Percentiles rank a stretch among this genome's conserved stretches.
These are phyloP conservation scores for Panurus biarmicus DNA, from an alignment of 2,113 vertebrate species.

Conservation along the genomic window DNA sequence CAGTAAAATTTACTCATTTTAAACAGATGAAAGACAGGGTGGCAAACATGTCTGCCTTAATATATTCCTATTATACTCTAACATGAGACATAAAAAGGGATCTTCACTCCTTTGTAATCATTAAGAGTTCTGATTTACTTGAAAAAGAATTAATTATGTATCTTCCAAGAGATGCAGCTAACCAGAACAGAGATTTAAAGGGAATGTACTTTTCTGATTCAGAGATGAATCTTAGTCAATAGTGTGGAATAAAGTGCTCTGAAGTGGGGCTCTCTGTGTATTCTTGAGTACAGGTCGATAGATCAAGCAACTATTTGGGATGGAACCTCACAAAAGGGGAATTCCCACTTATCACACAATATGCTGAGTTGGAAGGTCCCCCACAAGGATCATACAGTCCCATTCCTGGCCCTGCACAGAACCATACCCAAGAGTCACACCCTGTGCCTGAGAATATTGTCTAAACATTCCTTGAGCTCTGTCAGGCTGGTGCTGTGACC, in stretches of 20 bases:
- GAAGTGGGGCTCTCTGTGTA: neutral
- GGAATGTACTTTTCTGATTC: neutral
- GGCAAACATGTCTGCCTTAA: neutral
- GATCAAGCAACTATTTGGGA: neutral
- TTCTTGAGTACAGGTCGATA: neutral
- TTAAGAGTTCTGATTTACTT: neutral
- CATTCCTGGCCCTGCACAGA: neutral
- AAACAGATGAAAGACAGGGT: accelerated
- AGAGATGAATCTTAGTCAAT: neutral
- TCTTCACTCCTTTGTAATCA: neutral
- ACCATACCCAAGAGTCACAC: neutral
- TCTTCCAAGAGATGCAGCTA: neutral
- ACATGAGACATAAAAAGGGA: neutral
- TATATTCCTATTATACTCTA: neutral
- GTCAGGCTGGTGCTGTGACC: neutral
- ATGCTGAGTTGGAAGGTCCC: neutral
- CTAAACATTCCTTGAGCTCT: neutral
- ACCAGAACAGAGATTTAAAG: neutral
- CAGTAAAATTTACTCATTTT: neutral
- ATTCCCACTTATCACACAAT: neutral
- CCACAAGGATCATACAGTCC: neutral
- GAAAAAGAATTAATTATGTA: neutral
- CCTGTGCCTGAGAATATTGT: accelerated
- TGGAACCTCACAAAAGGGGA: neutral
- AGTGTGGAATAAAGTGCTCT: neutral